These are phyloP conservation scores for Ctenicera cuprea DNA, from an alignment of 2,888 invertebrate species.

Conservation along the genomic window DNA sequence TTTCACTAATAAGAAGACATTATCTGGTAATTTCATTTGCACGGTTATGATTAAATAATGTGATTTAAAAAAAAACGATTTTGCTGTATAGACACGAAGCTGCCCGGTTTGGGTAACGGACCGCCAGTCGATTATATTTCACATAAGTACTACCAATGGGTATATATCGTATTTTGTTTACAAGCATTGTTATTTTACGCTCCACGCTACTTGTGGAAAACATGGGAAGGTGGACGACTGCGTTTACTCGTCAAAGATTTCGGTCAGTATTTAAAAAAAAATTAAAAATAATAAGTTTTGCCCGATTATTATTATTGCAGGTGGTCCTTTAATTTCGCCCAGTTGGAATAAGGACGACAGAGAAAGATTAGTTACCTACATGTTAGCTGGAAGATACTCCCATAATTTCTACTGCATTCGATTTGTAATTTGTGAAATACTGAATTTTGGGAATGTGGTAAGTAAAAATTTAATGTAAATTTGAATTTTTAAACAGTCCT, in stretches of 20 bases:
- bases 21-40: conserved; percentile 66
- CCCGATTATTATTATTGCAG: no score
- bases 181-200: conserved; percentile 82
- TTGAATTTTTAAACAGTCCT: no score
- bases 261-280: conserved; percentile 65
- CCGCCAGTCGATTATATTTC: conserved; percentile 72
- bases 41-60: not conserved
- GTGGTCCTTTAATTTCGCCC: conserved; percentile 75
- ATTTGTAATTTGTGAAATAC: conserved; percentile 82
- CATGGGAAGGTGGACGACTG: conserved; percentile 81
- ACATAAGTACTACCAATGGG: conserved; percentile 84
- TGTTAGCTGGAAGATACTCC: conserved; percentile 75
- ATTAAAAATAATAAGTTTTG: no score
- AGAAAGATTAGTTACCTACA: conserved; percentile 76
- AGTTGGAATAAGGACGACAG: conserved; percentile 76
- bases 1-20: conserved; percentile 75
- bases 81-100: conserved; percentile 61
- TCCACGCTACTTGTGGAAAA: conserved; percentile 83
- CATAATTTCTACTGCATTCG: conserved; percentile 81
- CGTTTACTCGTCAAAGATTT: conserved; percentile 78
- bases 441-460: conserved; percentile 85
- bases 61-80: no score
- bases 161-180: conserved; percentile 80
- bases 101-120: conserved; percentile 73
- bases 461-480: no score